Conservation (phyloP, 2,113 vertebrate genomes). For the Steatornis caripensis region DNA sequence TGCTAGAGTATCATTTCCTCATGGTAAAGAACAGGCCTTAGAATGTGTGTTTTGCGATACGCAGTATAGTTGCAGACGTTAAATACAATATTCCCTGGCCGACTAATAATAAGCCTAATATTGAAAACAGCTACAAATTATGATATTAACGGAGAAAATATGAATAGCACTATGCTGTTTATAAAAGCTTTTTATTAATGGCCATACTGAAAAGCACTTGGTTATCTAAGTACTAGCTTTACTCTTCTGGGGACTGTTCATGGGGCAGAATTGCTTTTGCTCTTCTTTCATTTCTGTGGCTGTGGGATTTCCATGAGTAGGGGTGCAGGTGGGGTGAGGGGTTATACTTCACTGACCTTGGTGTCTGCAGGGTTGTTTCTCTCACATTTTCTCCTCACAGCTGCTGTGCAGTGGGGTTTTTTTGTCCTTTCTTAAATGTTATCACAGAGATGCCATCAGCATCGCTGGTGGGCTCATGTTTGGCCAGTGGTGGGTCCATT, state of each 20-base stretch:
- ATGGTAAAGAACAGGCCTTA: background rate
- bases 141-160: background rate
- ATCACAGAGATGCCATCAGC: too few species aligned
- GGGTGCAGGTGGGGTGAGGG: too few species aligned
- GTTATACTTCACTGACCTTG: background rate
- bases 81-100: background rate
- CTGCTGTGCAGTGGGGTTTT: background rate
- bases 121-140: background rate
- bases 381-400: background rate
- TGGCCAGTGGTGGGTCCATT: background rate
- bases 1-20: background rate
- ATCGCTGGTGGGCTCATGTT: fast-evolving
- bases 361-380: background rate
- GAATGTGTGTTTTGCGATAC: background rate
- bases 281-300: background rate
- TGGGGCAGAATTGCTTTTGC: background rate
- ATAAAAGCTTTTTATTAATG: background rate
- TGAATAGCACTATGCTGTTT: background rate
- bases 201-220: background rate
- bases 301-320: background rate
- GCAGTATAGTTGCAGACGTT: background rate
- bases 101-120: background rate
- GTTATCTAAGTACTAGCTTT: background rate
- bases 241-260: background rate
- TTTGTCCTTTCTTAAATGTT: background rate